Evolutionary conservation across 2,113 vertebrate genomes (phyloP), one percentile per base, ranked within the genome.

Genomic region (Platichthys flesus): DNA sequence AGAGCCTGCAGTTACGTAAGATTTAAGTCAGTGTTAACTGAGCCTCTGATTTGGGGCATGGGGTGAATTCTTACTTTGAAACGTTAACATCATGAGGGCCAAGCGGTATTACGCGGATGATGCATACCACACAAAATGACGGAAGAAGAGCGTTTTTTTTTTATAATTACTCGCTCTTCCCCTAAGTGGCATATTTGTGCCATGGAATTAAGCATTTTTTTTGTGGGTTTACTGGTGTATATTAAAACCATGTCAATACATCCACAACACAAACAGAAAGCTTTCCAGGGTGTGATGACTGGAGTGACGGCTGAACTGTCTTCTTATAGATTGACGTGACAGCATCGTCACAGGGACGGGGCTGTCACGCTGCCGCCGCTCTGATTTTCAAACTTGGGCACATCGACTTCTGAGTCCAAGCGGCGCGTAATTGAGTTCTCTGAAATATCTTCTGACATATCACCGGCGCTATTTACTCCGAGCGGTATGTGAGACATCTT

Each of bases 1-100:
- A 90, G 89, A 91, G 86, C 90, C 87, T 79, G 79, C 86, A 81
- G 92, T 94, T 93, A 94, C 91, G 92, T 94, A 94, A 93, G 92
- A 92, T 89, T 92, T 89, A 91, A 92, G 91, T 88, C 85, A 68
- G 80, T 74, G 85, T 88, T 90, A 92, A 93, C 92, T 90, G 90
- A 87, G 88, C 86, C 88, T 92, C 83, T 91, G 88, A 90, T 91
- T 91, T 76, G 73, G 86, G 83, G 76, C 89, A 61, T 28, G 37
- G 82, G 90, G 69, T 87, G 91, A 93, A 90, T 88, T 90, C 84
- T 79, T 81, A 77, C 89, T 92, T 90, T 91, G 86, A 91, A 87
- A 88, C 56, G 6, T 74, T 75, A 65, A 55, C 37, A 59, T 74
- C 73, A 76, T 26, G n/a, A 76, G 74, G 71, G 74, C 76, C 80